phyloP scores from a whole-genome alignment of 2,888 invertebrate species.

The Exocentrus adspersus region DNA sequence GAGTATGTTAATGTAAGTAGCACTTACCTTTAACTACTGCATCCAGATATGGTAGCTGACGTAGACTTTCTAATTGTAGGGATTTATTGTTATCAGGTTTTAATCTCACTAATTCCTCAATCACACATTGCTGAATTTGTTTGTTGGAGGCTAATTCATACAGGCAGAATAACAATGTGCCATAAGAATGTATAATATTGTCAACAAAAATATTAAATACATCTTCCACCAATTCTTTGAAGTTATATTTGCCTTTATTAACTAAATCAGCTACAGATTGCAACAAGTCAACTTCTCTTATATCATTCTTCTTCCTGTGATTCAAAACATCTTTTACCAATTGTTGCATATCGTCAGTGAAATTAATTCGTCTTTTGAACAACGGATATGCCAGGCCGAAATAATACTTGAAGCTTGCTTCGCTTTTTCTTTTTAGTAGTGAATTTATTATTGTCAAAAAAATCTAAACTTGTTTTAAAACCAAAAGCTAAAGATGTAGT shows the following conservation, averaged over 20 bases:
- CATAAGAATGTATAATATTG: constrained; percentile 33
- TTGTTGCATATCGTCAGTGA: constrained; percentile 20
- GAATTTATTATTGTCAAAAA: constrained; percentile 31
- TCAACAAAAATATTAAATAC: constrained; percentile 39
- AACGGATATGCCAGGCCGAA: constrained; percentile 33
- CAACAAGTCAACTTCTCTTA: constrained; percentile 38
- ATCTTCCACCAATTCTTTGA: constrained; percentile 28
- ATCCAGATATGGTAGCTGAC: constrained; percentile 39
- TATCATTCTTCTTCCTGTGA: constrained; percentile 43
- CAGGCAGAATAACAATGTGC: constrained; percentile 39
- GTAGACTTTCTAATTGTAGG: constrained; percentile 31
- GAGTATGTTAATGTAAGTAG: too few species aligned
- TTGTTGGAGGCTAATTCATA: constrained; percentile 44
- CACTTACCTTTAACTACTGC: constrained; percentile 43
- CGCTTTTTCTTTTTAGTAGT: constrained; percentile 24
- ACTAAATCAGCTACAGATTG: constrained; percentile 36
- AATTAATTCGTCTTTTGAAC: constrained; percentile 15
- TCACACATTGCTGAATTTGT: constrained; percentile 45
- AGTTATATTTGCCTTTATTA: constrained; percentile 19
- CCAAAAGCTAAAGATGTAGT: constrained; percentile 37
- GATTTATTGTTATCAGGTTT: constrained; percentile 36
- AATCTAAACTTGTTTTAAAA: constrained; percentile 29
- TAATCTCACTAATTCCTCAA: constrained; percentile 47
- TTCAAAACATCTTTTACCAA: constrained; percentile 28
- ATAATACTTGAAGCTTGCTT: constrained; percentile 32